Evolutionary conservation across 2,888 invertebrate genomes (phyloP).

Genomic region (Carabus problematicus): DNA sequence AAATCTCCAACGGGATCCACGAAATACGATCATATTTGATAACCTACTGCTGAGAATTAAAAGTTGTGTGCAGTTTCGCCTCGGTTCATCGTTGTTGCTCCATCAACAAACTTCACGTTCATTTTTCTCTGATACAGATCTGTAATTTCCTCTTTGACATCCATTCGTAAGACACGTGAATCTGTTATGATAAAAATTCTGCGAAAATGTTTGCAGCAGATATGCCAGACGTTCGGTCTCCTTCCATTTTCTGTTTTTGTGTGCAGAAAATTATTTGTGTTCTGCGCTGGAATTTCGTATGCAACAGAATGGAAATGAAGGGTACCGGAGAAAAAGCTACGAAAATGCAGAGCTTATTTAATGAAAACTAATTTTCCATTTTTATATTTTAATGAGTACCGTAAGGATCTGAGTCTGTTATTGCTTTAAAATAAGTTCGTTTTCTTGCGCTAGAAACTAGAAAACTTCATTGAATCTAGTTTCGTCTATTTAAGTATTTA

Average conservation of each 20-base stretch:
- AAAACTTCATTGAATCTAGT: too few relatives aligned
- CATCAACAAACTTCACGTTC: neutral
- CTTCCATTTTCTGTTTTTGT: slow-evolving; percentile 5
- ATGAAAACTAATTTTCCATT: slow-evolving; percentile 5
- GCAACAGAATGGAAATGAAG: slow-evolving; percentile 34
- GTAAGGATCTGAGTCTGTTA: too few relatives aligned
- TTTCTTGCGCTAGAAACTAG: too few relatives aligned
- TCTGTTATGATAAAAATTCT: neutral
- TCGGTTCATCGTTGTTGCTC: too few relatives aligned
- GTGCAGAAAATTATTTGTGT: neutral
- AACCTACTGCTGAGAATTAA: too few relatives aligned
- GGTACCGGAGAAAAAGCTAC: slow-evolving; percentile 1
- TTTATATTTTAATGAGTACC: slow-evolving; percentile 32
- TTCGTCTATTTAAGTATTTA: too few relatives aligned
- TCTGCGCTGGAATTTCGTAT: slow-evolving; percentile 28
- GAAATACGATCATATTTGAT: too few relatives aligned
- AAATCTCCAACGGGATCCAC: too few relatives aligned
- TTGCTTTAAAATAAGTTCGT: too few relatives aligned
- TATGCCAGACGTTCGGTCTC: neutral
- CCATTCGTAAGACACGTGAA: slow-evolving; percentile 31
- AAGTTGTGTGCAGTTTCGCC: too few relatives aligned
- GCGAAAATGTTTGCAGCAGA: slow-evolving; percentile 30
- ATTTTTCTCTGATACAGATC: slow-evolving; percentile 32
- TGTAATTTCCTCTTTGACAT: slow-evolving; percentile 38
- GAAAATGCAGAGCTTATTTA: neutral